Evolutionary conservation across 1,140 invertebrate genomes (phyloP).

Genomic region (Gryon sp.): DNA sequence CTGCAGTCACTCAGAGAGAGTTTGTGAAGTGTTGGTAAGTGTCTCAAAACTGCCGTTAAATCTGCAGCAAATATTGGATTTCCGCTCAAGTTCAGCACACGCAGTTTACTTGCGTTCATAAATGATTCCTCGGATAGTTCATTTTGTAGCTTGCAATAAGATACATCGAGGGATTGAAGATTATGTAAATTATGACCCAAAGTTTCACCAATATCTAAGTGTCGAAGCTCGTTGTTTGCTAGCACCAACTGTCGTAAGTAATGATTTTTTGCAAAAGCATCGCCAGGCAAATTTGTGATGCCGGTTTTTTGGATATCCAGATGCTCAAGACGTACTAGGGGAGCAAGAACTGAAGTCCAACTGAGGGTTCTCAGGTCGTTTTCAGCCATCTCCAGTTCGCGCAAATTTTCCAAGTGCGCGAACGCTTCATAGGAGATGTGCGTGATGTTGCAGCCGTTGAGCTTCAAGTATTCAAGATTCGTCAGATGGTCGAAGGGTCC

Average conservation of each 20-base stretch:
- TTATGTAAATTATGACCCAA: constrained; percentile 84
- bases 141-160: constrained; percentile 84
- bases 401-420: constrained; percentile 81
- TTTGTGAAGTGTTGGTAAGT: constrained; percentile 83
- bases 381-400: constrained; percentile 83
- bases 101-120: constrained; percentile 84
- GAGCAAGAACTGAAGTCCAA: constrained; percentile 82
- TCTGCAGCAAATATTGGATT: constrained; percentile 85
- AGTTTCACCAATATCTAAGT: constrained; percentile 83
- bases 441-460: constrained; percentile 84
- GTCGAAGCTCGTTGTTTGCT: constrained; percentile 83
- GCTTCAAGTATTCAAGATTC: constrained; percentile 83
- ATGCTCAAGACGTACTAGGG: constrained; percentile 82
- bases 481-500: constrained; percentile 83
- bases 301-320: constrained; percentile 83
- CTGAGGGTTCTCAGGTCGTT: constrained; percentile 82
- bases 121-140: constrained; percentile 85
- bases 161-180: constrained; percentile 84
- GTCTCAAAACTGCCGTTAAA: constrained; percentile 83
- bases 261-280: constrained; percentile 84
- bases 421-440: constrained; percentile 82
- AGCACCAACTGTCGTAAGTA: constrained; percentile 84
- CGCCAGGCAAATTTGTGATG: constrained; percentile 83
- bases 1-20: constrained; percentile 85
- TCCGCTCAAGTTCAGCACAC: constrained; percentile 83